phyloP scores from a whole-genome alignment of 1,140 invertebrate species.

The Pantala flavescens region DNA sequence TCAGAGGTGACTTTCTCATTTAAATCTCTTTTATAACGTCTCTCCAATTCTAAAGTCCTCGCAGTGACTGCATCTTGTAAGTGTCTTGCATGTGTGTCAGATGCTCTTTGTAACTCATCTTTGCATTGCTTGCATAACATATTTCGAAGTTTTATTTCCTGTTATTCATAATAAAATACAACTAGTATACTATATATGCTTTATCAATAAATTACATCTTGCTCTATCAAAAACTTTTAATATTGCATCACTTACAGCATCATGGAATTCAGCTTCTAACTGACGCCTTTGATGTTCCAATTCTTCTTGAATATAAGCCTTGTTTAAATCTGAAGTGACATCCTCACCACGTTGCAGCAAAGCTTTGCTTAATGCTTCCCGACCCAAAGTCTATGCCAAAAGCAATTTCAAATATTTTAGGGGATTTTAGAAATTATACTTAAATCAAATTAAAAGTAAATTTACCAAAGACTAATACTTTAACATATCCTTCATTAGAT shows the following conservation, averaged over 20 bases:
- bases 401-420: not conserved
- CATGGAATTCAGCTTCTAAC: slow-evolving; percentile 42
- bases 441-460: not conserved
- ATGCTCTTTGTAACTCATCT: slow-evolving; percentile 61
- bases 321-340: slow-evolving; percentile 33
- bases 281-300: slow-evolving; percentile 44
- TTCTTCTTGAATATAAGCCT: slow-evolving; percentile 40
- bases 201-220: no score
- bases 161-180: not conserved
- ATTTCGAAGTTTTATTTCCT: not conserved
- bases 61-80: slow-evolving; percentile 58
- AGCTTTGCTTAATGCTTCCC: slow-evolving; percentile 11
- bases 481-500: slow-evolving; percentile 41
- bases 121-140: not conserved
- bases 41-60: slow-evolving; percentile 58
- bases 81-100: slow-evolving; percentile 74
- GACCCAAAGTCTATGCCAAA: not conserved
- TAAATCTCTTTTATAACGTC: slow-evolving; percentile 48
- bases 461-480: not conserved
- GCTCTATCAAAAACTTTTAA: no score
- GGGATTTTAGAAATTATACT: not conserved
- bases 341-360: slow-evolving; percentile 21
- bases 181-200: no score
- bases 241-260: slow-evolving; percentile 33
- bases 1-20: slow-evolving; percentile 61